phyloP scores from a whole-genome alignment of 1,140 invertebrate species.

The Penaeus chinensis region DNA sequence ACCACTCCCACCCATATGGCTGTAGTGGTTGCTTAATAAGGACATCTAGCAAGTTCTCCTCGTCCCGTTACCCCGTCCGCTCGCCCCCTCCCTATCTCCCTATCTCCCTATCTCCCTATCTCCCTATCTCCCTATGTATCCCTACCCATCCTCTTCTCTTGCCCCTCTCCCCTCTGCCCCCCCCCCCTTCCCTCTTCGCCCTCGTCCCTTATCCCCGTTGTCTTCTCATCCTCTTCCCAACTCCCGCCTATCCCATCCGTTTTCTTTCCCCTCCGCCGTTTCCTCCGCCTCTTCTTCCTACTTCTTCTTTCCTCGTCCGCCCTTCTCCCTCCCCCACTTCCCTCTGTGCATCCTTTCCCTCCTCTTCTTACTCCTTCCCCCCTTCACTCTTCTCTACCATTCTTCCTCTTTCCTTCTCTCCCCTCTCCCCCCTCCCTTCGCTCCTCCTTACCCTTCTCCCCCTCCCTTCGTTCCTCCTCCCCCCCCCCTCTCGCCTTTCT shows the following conservation, averaged over 20 bases:
- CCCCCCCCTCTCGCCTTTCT: neutral
- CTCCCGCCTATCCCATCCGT: neutral
- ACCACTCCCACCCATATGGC: no score
- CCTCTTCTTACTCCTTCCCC: neutral
- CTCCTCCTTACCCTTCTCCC: neutral
- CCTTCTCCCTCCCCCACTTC: neutral
- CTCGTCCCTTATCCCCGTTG: neutral
- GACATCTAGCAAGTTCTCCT: no score
- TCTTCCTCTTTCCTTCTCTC: neutral
- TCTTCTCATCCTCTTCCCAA: neutral
- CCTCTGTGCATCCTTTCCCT: neutral
- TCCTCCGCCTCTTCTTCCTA: neutral
- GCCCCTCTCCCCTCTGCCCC: neutral
- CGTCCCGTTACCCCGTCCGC: no score
- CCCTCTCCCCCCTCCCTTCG: neutral
- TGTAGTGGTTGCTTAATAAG: no score
- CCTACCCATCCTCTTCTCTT: neutral
- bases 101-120: neutral
- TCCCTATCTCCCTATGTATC: slow-evolving; percentile 4
- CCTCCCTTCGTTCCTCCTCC: neutral
- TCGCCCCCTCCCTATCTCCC: neutral
- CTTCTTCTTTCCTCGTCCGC: neutral
- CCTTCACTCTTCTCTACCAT: neutral
- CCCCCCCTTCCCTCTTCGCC: neutral
- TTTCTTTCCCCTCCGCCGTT: neutral